Conservation (phyloP, 2,888 invertebrate genomes). For the Byasa hedistus region DNA sequence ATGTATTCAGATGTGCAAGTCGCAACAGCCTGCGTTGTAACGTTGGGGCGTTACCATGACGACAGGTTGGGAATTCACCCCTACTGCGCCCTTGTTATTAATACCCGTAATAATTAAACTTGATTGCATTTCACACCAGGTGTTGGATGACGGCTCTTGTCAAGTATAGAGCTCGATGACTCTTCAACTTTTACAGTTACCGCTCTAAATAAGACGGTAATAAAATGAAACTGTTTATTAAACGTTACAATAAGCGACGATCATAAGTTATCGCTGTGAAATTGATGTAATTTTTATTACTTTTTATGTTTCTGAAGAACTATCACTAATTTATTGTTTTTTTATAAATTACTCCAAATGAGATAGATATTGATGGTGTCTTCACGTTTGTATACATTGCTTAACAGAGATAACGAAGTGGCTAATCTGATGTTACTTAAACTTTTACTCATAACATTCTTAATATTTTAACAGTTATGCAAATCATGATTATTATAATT, state of each 20-base stretch:
- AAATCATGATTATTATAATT: too few relatives aligned
- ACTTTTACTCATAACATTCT: too few relatives aligned
- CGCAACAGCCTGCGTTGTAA: slow-evolving; percentile 65
- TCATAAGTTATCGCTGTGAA: slow-evolving; percentile 25
- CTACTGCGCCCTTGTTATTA: slow-evolving; percentile 78
- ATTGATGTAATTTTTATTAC: neutral
- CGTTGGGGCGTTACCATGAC: slow-evolving; percentile 71
- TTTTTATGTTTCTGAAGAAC: neutral
- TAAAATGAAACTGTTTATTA: slow-evolving; percentile 32
- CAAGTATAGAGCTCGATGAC: slow-evolving; percentile 50
- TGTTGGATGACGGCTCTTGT: slow-evolving; percentile 72
- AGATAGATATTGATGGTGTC: neutral
- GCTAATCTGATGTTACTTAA: neutral
- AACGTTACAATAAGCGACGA: slow-evolving; percentile 12
- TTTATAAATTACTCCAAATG: neutral
- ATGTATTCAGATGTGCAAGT: slow-evolving; percentile 57
- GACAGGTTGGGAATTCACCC: slow-evolving; percentile 64
- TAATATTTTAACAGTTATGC: too few relatives aligned
- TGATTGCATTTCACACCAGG: slow-evolving; percentile 80
- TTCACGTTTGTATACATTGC: neutral
- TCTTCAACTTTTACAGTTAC: slow-evolving; percentile 40
- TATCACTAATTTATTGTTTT: neutral
- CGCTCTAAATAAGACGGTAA: slow-evolving; percentile 34
- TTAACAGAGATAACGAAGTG: neutral
- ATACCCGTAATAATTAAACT: slow-evolving; percentile 79